phyloP scores from a whole-genome alignment of 2,797 vertebrate species.

The Sphenopsis melanotis region DNA sequence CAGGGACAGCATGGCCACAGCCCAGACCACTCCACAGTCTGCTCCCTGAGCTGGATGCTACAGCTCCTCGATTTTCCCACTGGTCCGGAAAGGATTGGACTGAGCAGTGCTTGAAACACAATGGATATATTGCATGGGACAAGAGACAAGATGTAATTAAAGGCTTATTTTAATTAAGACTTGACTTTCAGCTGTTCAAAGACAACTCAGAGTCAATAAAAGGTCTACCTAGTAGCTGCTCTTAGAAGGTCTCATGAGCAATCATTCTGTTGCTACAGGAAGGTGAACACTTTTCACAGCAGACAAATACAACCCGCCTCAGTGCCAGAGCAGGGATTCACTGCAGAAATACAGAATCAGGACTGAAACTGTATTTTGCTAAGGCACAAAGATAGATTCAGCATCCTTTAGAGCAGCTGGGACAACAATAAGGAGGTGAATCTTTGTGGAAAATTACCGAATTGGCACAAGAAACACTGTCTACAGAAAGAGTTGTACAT shows the following conservation, averaged over 20 bases:
- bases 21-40: neutral
- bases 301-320: neutral
- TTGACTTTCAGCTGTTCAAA: neutral
- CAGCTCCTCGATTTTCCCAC: neutral
- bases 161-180: constrained; percentile 19
- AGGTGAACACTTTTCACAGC: neutral
- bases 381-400: neutral
- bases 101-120: neutral
- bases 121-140: neutral
- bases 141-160: neutral
- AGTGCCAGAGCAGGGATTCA: neutral
- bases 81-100: neutral
- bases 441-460: neutral
- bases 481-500: neutral
- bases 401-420: neutral
- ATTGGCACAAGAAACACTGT: neutral
- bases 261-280: neutral
- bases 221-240: neutral
- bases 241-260: neutral
- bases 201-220: neutral
- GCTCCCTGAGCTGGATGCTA: neutral
- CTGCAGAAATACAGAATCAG: neutral
- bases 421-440: neutral
- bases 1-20: neutral
- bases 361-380: neutral